phyloP scores from a whole-genome alignment of 2,113 vertebrate species.

The Melanocharis versteri region DNA sequence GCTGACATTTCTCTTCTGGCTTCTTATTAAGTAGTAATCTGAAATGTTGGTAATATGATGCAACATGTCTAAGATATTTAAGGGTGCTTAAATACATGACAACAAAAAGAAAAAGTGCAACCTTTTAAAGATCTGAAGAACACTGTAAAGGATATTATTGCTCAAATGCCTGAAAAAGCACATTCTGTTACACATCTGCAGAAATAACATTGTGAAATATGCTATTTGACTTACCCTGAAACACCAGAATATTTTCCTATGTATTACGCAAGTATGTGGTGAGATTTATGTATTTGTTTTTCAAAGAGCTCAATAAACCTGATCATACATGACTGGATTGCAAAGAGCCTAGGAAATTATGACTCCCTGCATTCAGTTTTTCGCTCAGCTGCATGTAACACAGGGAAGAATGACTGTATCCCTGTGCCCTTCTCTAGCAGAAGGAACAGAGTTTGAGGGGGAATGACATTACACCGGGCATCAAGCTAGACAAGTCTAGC shows the following conservation, averaged over 20 bases:
- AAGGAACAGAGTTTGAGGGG: not conserved
- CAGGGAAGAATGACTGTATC: not conserved
- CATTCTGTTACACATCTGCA: not conserved
- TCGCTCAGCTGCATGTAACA: not conserved
- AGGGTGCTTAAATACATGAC: not conserved
- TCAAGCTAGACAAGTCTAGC: not conserved
- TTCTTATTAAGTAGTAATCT: conserved; percentile 8
- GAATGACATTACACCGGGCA: not conserved
- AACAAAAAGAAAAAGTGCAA: not conserved
- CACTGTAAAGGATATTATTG: not conserved
- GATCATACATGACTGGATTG: not conserved
- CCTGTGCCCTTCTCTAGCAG: not conserved
- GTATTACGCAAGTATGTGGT: not conserved
- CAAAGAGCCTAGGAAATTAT: not conserved
- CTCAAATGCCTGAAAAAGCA: not conserved
- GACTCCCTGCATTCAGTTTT: not conserved
- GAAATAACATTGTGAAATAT: not conserved
- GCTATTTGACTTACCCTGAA: not conserved
- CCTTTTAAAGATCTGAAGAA: not conserved
- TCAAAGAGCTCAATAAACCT: not conserved
- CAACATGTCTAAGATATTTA: not conserved
- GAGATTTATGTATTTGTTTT: conserved; percentile 2
- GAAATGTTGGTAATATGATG: not conserved
- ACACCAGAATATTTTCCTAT: not conserved
- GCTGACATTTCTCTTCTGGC: not conserved